These are phyloP conservation scores for Lepidocolaptes lacrymiger DNA, from an alignment of 2,797 vertebrate genomes.

Conservation along the genomic window DNA sequence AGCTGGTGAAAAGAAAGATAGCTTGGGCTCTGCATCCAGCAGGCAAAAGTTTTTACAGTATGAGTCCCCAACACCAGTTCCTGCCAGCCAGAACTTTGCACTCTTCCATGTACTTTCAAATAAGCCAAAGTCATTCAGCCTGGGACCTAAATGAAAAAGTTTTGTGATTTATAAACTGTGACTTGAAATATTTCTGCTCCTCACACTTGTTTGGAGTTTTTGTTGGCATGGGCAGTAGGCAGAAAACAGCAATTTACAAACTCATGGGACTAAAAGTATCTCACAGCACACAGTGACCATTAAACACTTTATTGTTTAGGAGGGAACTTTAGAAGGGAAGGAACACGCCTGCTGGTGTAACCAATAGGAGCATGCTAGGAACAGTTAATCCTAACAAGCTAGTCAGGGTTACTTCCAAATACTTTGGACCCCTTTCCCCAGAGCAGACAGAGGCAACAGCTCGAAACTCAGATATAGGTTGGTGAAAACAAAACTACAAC, in stretches of 20 bases:
- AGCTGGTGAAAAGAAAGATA: background rate
- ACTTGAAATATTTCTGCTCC: constrained; percentile 25
- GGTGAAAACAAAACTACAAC: constrained; percentile 10
- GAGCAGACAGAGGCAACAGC: constrained; percentile 10
- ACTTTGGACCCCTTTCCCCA: background rate
- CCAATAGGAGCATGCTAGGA: background rate
- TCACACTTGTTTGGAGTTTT: background rate
- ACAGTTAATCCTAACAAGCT: constrained; percentile 36
- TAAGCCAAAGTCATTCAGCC: background rate
- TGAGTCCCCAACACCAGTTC: background rate
- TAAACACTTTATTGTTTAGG: constrained; percentile 68
- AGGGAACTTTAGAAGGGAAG: constrained; percentile 28
- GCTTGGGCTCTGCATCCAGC: background rate
- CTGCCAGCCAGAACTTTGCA: background rate
- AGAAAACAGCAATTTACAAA: constrained; percentile 15
- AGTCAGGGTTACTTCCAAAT: background rate
- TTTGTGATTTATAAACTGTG: constrained; percentile 38
- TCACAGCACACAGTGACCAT: constrained; percentile 38
- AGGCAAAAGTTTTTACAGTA: background rate
- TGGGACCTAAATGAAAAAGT: background rate
- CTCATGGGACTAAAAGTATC: constrained; percentile 22
- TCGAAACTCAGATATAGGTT: background rate
- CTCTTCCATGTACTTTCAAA: constrained; percentile 1
- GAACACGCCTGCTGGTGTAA: background rate
- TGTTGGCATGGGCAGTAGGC: background rate